These are phyloP conservation scores for Urocyon cinereoargenteus DNA, from an alignment of 2,797 vertebrate genomes.

Conservation along the genomic window DNA sequence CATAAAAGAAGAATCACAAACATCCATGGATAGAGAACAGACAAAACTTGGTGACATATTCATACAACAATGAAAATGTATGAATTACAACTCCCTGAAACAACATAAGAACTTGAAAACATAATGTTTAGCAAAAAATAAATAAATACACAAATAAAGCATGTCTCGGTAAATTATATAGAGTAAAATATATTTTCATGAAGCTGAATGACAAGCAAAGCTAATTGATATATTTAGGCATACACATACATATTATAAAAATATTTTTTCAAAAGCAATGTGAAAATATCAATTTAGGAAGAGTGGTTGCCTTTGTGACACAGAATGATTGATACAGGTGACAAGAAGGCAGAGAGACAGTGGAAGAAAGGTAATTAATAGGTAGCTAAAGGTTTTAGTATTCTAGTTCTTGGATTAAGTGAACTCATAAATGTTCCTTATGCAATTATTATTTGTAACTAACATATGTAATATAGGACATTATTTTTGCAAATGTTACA, in stretches of 20 bases:
- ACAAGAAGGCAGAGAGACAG: not conserved
- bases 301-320: not conserved
- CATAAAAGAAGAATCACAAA: constrained; percentile 11
- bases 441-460: not conserved
- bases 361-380: not conserved
- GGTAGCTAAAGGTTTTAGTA: not conserved
- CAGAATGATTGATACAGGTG: not conserved
- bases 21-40: not conserved
- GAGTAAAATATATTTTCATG: not conserved
- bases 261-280: not conserved
- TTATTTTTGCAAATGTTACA: not conserved
- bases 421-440: not conserved
- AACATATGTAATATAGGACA: not conserved
- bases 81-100: not conserved
- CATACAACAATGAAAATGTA: not conserved
- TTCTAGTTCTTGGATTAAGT: not conserved
- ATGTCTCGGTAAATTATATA: not conserved
- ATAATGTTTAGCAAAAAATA: not conserved
- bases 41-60: not conserved
- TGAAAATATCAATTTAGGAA: not conserved
- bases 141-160: not conserved
- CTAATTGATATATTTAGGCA: not conserved
- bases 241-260: not conserved
- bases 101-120: not conserved
- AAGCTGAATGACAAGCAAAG: not conserved